Conservation (phyloP, 1,140 invertebrate species). For the Phthorimaea operculella region DNA sequence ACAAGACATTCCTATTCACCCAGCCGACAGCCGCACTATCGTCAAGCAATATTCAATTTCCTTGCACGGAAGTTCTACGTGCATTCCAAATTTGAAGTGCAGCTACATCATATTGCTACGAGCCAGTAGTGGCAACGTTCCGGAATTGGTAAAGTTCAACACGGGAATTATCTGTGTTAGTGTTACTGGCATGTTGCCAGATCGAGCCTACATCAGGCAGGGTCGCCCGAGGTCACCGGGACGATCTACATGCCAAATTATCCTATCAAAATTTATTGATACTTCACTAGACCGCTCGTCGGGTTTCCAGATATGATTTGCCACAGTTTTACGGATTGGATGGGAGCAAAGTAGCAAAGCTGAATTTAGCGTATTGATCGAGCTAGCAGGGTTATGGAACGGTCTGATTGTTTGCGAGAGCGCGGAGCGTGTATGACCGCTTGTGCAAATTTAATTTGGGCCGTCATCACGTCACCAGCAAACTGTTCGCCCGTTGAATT, state of each 20-base stretch:
- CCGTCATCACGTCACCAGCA: too few species aligned
- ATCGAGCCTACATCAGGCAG: conserved; percentile 18
- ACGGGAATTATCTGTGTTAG: conserved; percentile 26
- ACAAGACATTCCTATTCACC: neutral
- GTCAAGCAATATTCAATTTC: conserved; percentile 4
- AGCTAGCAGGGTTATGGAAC: too few species aligned
- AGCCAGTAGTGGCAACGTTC: neutral
- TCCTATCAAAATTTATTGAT: conserved; percentile 19
- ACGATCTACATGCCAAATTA: conserved; percentile 24
- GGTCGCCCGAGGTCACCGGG: conserved; percentile 14
- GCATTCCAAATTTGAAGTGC: neutral
- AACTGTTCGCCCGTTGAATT: too few species aligned
- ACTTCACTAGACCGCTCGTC: conserved; percentile 1
- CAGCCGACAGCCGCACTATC: neutral
- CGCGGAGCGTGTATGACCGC: too few species aligned
- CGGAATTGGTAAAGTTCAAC: neutral
- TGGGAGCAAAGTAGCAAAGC: too few species aligned
- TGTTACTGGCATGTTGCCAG: conserved; percentile 33
- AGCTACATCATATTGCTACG: neutral
- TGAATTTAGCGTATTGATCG: too few species aligned
- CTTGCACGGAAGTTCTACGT: conserved; percentile 1
- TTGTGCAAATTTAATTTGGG: too few species aligned
- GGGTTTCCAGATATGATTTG: conserved; percentile 1
- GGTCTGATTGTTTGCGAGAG: too few species aligned
- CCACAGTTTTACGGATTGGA: neutral